Evolutionary conservation across 2,888 invertebrate species (phyloP), one percentile per base, ranked within the genome.

Genomic region (Ctenicera cuprea): DNA sequence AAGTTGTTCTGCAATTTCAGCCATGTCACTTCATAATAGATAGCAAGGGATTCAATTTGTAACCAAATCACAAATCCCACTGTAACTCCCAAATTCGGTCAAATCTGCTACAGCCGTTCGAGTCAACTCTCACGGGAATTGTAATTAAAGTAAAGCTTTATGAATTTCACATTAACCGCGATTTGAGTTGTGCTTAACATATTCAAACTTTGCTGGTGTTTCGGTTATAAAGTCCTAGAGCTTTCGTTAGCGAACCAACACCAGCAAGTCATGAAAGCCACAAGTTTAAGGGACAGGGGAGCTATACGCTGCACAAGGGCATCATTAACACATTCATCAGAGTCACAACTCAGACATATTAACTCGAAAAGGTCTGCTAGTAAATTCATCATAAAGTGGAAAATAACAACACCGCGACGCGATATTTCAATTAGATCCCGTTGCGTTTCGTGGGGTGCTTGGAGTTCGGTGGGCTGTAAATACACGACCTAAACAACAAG

Each of bases 261-360:
- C 45, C 14, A 18, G 16, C 7, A 45, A 45, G 18, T 45, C 18
- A 5, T 33, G 54, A 22, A 59, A 38, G 41, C 57, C 37, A 37
- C 14, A 12, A 38, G 33, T 37, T 57, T 57, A 57, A 16, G 26
- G 26, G 22, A 52, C 57, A 38, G 1, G 41, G 12, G 33, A 16
- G 7, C 14, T 11, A 12, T 18, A 52, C 20, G 22, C 12, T 26
- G 52, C 52, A 37, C 57, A 54, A 30, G 30, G 37, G 37, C 33
- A 38, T 57, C 57, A 38, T 57, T 57, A 57, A 18, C 57, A 20
- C 57, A 57, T 57, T 57, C 26, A 57, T 59, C 59, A 59, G 38
- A 20, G n/a, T 20, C 18, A 37, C 50, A n/a, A 26, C 11, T 14
- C 7, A 30, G n/a, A 57, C 33, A 7, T 33, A 48, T 54, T 14